Evolutionary conservation across 1,140 invertebrate species (phyloP).

Genomic region (Bursaphelenchus mucronatus): DNA sequence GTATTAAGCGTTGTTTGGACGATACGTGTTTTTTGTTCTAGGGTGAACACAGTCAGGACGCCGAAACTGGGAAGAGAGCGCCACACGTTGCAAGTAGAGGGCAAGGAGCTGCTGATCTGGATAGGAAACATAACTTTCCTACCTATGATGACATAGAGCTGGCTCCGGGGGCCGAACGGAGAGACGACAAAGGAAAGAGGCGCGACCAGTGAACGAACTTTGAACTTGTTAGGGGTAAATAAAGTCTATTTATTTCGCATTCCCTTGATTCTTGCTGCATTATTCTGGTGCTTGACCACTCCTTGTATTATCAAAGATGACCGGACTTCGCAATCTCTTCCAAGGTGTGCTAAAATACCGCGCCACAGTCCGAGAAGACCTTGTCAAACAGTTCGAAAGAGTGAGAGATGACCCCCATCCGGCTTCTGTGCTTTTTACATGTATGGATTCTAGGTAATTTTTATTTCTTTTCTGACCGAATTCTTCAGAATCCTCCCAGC

Average conservation of each 20-base stretch:
- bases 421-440: constrained; percentile 90
- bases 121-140: constrained; percentile 38
- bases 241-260: constrained; percentile 1
- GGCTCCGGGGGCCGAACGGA: constrained; percentile 34
- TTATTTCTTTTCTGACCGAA: constrained; percentile 7
- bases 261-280: constrained; percentile 5
- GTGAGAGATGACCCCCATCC: constrained; percentile 69
- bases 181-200: constrained; percentile 13
- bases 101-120: constrained; percentile 40
- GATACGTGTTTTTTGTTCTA: constrained; percentile 26
- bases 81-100: constrained; percentile 37
- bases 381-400: constrained; percentile 58
- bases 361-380: constrained; percentile 50
- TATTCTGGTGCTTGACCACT: not conserved
- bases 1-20: constrained; percentile 23
- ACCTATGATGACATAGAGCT: constrained; percentile 40
- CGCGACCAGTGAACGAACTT: not conserved
- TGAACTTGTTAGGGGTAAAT: not conserved
- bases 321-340: constrained; percentile 50
- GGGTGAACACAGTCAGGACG: constrained; percentile 40
- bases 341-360: constrained; percentile 54
- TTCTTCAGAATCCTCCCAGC: constrained; percentile 84
- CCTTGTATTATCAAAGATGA: constrained; percentile 28
- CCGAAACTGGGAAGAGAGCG: constrained; percentile 39
- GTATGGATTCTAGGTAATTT: constrained; percentile 72